Percentiles rank a stretch among this genome's conserved stretches.
phyloP scores from a whole-genome alignment of 1,140 invertebrate genomes.

The Orius laevigatus region DNA sequence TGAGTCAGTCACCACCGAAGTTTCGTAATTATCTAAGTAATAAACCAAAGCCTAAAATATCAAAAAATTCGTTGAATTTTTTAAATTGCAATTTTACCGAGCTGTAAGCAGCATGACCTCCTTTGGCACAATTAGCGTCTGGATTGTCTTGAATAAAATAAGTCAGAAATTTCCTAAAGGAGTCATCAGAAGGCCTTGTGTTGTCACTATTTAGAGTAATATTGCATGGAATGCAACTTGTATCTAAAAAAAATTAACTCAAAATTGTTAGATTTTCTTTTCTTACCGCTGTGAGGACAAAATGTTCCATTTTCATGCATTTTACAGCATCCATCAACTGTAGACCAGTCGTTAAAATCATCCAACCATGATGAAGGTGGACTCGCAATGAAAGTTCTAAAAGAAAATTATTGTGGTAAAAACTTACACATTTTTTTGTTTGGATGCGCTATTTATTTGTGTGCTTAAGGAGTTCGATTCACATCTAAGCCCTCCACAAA shows the following conservation, averaged over 20 bases:
- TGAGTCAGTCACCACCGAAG: conserved; percentile 41
- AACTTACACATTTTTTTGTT: conserved; percentile 2
- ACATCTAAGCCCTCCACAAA: conserved; percentile 70
- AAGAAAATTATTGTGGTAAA: conserved; percentile 2
- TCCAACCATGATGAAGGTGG: conserved; percentile 88
- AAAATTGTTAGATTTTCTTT: too few relatives aligned
- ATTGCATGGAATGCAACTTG: conserved; percentile 26
- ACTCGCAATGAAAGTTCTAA: conserved; percentile 68
- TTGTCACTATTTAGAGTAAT: conserved; percentile 30
- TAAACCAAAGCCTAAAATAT: conserved; percentile 40
- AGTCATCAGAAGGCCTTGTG: conserved; percentile 36
- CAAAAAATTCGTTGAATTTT: too few relatives aligned
- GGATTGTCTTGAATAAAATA: conserved; percentile 89
- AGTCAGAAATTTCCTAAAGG: conserved; percentile 67
- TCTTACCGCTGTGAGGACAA: conserved; percentile 39
- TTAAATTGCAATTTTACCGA: conserved; percentile 23
- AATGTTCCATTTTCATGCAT: conserved; percentile 44
- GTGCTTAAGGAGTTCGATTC: conserved; percentile 62
- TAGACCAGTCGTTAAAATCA: conserved; percentile 86
- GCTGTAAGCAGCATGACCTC: conserved; percentile 66
- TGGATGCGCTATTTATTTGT: conserved; percentile 65
- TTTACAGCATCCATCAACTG: conserved; percentile 36
- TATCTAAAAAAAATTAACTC: not conserved
- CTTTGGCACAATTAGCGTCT: conserved; percentile 62
- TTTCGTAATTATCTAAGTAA: conserved; percentile 21